These are phyloP conservation scores for Phaethon lepturus DNA, from an alignment of 2,113 vertebrate species.

Conservation along the genomic window DNA sequence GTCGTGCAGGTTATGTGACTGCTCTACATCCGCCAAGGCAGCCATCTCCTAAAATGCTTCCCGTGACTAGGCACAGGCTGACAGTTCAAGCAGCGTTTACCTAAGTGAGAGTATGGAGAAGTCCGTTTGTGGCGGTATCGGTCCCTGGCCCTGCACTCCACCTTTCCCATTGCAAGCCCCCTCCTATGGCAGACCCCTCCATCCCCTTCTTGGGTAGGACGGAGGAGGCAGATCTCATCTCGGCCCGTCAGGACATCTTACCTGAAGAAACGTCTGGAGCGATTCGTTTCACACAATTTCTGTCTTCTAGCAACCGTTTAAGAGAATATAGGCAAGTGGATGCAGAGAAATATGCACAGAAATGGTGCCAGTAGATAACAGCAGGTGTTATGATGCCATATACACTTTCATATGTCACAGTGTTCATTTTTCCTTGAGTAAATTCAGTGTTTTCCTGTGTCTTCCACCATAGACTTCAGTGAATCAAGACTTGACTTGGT, in stretches of 20 bases:
- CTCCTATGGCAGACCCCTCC: not conserved
- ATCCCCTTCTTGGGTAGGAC: fast-evolving
- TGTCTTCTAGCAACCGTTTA: not conserved
- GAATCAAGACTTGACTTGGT: not conserved
- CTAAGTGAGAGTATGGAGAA: not conserved
- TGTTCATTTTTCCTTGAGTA: not conserved
- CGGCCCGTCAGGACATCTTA: not conserved
- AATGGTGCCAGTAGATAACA: not conserved
- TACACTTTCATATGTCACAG: not conserved
- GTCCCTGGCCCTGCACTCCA: not conserved
- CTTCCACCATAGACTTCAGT: not conserved
- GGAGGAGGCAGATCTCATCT: not conserved
- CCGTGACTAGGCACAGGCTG: not conserved
- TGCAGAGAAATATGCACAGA: not conserved
- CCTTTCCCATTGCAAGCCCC: not conserved
- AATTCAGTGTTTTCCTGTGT: not conserved
- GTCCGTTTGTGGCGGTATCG: fast-evolving
- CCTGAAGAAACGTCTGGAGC: not conserved
- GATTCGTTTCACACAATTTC: not conserved
- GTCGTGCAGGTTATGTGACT: not conserved
- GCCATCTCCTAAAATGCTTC: not conserved
- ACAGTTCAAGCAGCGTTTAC: not conserved
- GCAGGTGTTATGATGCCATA: not conserved
- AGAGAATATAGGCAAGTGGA: not conserved
- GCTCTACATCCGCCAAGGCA: not conserved